Conservation (phyloP, 2,888 invertebrate species). For the Oxytorus armatus region DNA sequence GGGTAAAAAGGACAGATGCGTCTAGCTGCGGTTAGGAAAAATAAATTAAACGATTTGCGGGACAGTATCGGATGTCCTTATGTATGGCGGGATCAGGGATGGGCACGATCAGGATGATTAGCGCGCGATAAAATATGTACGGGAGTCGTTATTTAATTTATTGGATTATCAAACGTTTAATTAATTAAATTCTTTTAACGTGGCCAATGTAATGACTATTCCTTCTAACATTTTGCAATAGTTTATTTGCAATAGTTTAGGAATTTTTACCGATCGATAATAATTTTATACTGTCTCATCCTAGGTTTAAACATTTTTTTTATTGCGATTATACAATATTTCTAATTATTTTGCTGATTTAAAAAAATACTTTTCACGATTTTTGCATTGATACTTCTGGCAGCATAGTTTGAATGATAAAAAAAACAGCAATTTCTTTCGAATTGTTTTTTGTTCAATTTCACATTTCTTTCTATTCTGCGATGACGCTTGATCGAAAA, state of each 20-base stretch:
- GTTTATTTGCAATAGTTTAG: too few relatives aligned
- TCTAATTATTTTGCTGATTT: not conserved
- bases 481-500: slow-evolving; percentile 54
- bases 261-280: too few relatives aligned
- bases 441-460: slow-evolving; percentile 4
- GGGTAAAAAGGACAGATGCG: slow-evolving; percentile 49
- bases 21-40: slow-evolving; percentile 47
- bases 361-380: too few relatives aligned
- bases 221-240: too few relatives aligned
- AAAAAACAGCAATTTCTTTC: not conserved
- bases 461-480: slow-evolving; percentile 8
- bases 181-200: not conserved
- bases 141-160: not conserved
- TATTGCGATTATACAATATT: too few relatives aligned
- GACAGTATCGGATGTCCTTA: slow-evolving; percentile 35
- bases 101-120: not conserved
- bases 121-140: slow-evolving; percentile 15
- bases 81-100: slow-evolving; percentile 2
- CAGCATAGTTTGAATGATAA: not conserved
- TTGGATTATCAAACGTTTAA: not conserved
- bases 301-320: too few relatives aligned
- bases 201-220: not conserved
- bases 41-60: slow-evolving; percentile 52
- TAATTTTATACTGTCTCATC: too few relatives aligned
- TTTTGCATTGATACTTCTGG: not conserved